A percentile compares a stretch with the other conserved stretches of the same genome.
phyloP scores from a whole-genome alignment of 2,113 vertebrate genomes.

The Neogale vison region DNA sequence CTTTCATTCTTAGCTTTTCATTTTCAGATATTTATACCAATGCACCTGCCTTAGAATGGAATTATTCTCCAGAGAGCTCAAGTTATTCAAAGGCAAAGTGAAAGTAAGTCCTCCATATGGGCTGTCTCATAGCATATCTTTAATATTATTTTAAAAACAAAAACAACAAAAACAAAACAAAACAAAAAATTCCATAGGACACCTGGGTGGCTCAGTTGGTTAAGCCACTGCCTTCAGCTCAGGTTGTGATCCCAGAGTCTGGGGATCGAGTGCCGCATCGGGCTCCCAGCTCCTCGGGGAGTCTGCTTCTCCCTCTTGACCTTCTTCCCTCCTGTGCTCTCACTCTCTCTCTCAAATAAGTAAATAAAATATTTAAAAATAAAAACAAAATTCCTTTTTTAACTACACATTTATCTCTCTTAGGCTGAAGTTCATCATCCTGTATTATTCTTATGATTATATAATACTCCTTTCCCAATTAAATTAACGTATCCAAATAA shows the following conservation, averaged over 20 bases:
- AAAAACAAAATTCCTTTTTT: not conserved
- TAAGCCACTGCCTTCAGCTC: too few species aligned
- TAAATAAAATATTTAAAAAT: not conserved
- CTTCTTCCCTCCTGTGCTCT: too few species aligned
- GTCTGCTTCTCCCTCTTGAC: too few species aligned
- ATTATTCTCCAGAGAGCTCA: not conserved
- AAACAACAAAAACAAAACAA: not conserved
- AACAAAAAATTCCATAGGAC: not conserved
- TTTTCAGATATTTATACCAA: slow-evolving; percentile 3
- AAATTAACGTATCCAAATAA: slow-evolving; percentile 10
- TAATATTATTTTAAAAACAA: slow-evolving; percentile 4
- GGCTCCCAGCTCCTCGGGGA: too few species aligned
- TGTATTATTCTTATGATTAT: not conserved
- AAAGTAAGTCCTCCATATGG: not conserved
- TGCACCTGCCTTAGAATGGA: not conserved
- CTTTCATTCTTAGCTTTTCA: not conserved
- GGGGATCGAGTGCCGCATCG: rapidly evolving
- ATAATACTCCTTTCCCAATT: not conserved
- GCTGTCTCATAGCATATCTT: not conserved
- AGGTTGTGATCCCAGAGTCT: too few species aligned
- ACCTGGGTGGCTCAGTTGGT: too few species aligned
- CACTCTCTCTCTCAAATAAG: too few species aligned
- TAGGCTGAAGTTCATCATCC: not conserved
- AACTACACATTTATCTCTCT: not conserved
- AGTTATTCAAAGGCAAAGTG: not conserved